Evolutionary conservation across 2,888 invertebrate genomes (phyloP).

Genomic region (Nudaria mundana): DNA sequence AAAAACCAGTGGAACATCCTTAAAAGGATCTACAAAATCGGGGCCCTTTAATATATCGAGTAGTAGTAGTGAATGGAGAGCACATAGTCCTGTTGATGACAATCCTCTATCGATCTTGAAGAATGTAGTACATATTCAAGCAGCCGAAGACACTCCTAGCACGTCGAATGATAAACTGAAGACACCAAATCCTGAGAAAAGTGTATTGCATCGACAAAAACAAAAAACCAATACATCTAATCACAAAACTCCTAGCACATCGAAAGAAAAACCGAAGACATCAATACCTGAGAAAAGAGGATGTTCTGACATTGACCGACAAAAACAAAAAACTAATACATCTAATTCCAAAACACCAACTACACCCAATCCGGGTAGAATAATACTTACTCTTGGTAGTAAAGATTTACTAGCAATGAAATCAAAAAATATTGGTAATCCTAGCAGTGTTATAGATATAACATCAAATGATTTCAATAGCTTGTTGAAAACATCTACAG

Average conservation of each 20-base stretch:
- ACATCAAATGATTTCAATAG: background rate
- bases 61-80: constrained; percentile 31
- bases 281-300: too few species aligned
- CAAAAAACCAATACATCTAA: constrained; percentile 6
- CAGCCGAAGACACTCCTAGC: constrained; percentile 26
- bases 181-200: too few species aligned
- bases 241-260: background rate
- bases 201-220: constrained; percentile 6
- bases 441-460: background rate
- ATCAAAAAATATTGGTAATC: background rate
- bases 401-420: too few species aligned
- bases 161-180: background rate
- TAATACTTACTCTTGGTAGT: too few species aligned
- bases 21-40: too few species aligned
- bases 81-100: constrained; percentile 23
- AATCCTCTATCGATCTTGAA: constrained; percentile 54
- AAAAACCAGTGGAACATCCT: background rate
- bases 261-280: too few species aligned
- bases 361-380: background rate
- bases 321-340: constrained; percentile 9
- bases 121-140: constrained; percentile 62
- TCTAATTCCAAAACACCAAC: background rate
- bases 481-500: background rate
- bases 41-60: constrained; percentile 15
- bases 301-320: constrained; percentile 4